Conservation (phyloP, 2,797 vertebrate species). For the Pipistrellus pipistrellus region DNA sequence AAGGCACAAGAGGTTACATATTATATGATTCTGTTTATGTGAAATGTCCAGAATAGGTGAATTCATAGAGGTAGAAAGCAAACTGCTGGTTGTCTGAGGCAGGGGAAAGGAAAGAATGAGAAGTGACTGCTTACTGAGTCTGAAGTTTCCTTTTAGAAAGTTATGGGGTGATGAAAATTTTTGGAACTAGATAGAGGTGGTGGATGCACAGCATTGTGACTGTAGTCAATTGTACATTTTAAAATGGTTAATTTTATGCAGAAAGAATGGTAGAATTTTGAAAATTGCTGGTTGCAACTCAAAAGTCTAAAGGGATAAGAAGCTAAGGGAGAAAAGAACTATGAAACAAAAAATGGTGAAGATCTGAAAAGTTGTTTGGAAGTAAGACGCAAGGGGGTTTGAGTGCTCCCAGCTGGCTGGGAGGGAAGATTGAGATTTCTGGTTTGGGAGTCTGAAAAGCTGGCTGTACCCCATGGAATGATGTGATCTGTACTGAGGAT, state of each 20-base stretch:
- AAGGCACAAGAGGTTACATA: neutral
- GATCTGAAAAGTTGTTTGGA: constrained; percentile 8
- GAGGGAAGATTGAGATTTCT: neutral
- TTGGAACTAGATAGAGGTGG: neutral
- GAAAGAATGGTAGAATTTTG: constrained; percentile 33
- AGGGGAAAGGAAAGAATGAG: neutral
- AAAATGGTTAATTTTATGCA: neutral
- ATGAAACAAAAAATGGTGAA: constrained; percentile 17
- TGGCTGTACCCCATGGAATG: neutral
- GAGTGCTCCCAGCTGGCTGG: neutral
- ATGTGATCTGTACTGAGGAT: neutral
- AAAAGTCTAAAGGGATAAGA: neutral
- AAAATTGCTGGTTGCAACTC: constrained; percentile 43
- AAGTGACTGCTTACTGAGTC: neutral
- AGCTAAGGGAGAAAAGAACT: neutral
- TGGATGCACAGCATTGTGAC: neutral
- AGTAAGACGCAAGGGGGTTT: constrained; percentile 8
- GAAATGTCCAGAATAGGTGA: neutral
- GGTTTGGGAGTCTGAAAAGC: neutral
- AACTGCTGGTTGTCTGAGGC: neutral
- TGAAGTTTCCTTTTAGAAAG: neutral
- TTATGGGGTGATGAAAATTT: neutral
- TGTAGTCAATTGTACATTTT: neutral
- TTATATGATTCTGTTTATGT: neutral
- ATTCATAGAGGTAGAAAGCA: neutral